These are phyloP conservation scores for Ciconia boyciana DNA, from an alignment of 2,113 vertebrate genomes.

Conservation along the genomic window DNA sequence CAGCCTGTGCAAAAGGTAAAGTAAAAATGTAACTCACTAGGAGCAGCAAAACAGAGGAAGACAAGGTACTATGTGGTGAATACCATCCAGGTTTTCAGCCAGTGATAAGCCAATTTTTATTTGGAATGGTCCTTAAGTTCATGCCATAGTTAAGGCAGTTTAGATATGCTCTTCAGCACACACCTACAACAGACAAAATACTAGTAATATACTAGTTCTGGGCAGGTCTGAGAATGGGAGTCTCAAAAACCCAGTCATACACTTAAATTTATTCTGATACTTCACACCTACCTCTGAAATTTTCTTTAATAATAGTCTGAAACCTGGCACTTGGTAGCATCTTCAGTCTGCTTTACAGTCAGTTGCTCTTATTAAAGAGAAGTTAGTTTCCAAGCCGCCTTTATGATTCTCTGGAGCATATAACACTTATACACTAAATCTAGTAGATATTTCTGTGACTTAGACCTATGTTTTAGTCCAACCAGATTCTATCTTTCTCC, in stretches of 20 bases:
- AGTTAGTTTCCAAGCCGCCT: background rate
- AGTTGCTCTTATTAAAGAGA: background rate
- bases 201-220: background rate
- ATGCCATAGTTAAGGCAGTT: background rate
- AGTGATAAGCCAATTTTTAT: background rate
- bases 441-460: background rate
- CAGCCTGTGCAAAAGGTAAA: conserved; percentile 69
- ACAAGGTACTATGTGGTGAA: background rate
- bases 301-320: background rate
- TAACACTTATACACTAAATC: background rate
- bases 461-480: background rate
- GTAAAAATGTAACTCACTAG: background rate
- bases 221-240: background rate
- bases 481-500: background rate
- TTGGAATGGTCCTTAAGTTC: background rate
- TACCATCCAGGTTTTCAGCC: background rate
- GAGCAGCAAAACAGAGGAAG: background rate
- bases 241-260: background rate
- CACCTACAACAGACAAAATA: background rate
- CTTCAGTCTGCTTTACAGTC: background rate
- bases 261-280: background rate
- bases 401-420: background rate
- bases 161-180: background rate
- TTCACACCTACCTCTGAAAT: background rate
- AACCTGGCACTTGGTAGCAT: background rate